Evolutionary conservation across 2,888 invertebrate genomes (phyloP).

Genomic region (Resseliella maxima): DNA sequence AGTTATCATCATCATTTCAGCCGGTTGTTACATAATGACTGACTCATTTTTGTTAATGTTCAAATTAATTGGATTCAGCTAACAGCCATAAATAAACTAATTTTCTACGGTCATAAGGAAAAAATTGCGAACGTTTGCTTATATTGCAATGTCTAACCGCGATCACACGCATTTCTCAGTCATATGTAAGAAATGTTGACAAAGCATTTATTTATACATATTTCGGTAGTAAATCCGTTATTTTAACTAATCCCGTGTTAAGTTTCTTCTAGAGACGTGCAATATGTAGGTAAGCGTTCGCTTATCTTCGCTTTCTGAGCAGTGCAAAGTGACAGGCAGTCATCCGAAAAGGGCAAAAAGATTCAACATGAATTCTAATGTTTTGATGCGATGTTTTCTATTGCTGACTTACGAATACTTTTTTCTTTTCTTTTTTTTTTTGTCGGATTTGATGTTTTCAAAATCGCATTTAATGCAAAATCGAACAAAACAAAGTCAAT

Average conservation of each 20-base stretch:
- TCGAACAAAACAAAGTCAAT: not conserved
- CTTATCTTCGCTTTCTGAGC: not conserved
- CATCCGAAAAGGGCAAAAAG: not conserved
- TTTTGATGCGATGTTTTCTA: not conserved
- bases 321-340: not conserved
- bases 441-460: not conserved
- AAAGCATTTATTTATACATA: slow-evolving; percentile 37
- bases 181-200: slow-evolving; percentile 50
- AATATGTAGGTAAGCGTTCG: not conserved
- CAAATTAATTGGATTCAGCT: slow-evolving; percentile 47
- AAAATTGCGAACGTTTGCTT: slow-evolving; percentile 50
- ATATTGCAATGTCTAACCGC: not conserved
- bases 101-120: slow-evolving; percentile 25
- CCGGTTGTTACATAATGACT: slow-evolving; percentile 27
- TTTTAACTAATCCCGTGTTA: not conserved
- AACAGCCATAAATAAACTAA: slow-evolving; percentile 45
- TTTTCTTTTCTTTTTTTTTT: too few species aligned
- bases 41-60: slow-evolving; percentile 41
- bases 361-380: not conserved
- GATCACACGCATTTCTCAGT: not conserved
- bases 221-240: slow-evolving; percentile 1
- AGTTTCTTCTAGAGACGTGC: not conserved
- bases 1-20: slow-evolving; percentile 30
- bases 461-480: not conserved
- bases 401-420: not conserved